A percentile compares a stretch with the other conserved stretches of the same genome.
Evolutionary conservation across 2,113 vertebrate species (phyloP).

Genomic region (Sebastes schlegelii): DNA sequence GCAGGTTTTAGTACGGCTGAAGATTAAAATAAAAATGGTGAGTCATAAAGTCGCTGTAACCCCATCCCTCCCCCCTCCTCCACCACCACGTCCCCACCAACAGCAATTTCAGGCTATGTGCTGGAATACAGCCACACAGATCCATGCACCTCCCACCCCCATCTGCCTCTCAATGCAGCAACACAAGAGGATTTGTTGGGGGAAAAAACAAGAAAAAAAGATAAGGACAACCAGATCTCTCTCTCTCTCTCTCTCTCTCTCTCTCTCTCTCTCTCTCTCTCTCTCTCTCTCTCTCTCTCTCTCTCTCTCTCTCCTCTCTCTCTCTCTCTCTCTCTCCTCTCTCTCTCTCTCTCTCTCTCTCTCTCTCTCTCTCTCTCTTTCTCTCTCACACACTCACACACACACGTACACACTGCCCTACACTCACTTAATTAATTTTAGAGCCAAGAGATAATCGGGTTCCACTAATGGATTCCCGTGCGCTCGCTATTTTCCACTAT

Average conservation of each 20-base stretch:
- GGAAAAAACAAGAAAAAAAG: slow-evolving; percentile 26
- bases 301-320: slow-evolving; percentile 51
- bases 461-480: slow-evolving; percentile 83
- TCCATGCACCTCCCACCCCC: slow-evolving; percentile 55
- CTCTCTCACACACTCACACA: slow-evolving; percentile 29
- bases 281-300: too few species aligned
- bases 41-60: slow-evolving; percentile 51
- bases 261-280: slow-evolving; percentile 13
- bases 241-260: slow-evolving; percentile 37
- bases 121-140: slow-evolving; percentile 49
- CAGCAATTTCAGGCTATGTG: slow-evolving; percentile 48
- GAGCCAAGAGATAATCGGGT: slow-evolving; percentile 83
- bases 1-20: slow-evolving; percentile 24
- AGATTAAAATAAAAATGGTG: slow-evolving; percentile 46
- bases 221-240: slow-evolving; percentile 50
- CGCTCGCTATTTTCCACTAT: slow-evolving; percentile 69
- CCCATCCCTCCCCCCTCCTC: not conserved
- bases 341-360: slow-evolving; percentile 48
- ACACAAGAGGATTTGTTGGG: slow-evolving; percentile 72
- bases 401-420: slow-evolving; percentile 45
- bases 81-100: slow-evolving; percentile 15
- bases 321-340: slow-evolving; percentile 50
- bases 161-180: slow-evolving; percentile 64
- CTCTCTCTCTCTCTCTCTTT: slow-evolving; percentile 48
- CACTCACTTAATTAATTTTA: slow-evolving; percentile 83